phyloP scores from a whole-genome alignment of 2,888 invertebrate genomes.

The Notodonta dromedarius region DNA sequence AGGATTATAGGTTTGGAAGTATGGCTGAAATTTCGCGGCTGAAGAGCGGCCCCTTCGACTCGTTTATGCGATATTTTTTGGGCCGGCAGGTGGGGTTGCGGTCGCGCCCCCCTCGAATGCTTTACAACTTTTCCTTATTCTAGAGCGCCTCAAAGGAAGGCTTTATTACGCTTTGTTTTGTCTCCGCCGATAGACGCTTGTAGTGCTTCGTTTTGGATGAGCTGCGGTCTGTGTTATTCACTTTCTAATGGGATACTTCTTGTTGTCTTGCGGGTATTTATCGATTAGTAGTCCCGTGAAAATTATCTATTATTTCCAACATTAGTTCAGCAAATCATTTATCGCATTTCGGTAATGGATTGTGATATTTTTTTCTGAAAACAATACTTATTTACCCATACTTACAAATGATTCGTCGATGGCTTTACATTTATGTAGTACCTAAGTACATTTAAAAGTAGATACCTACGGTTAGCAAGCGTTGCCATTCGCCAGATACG shows the following conservation, averaged over 20 bases:
- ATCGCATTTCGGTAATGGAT: too few species aligned
- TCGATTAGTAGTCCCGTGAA: too few species aligned
- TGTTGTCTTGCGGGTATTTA: too few species aligned
- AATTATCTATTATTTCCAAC: too few species aligned
- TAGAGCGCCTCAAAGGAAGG: slow-evolving; percentile 75
- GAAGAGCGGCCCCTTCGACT: slow-evolving; percentile 69
- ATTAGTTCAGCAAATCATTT: too few species aligned
- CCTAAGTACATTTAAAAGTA: slow-evolving; percentile 3
- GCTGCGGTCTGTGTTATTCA: slow-evolving; percentile 45
- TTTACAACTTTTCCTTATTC: slow-evolving; percentile 79
- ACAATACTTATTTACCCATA: slow-evolving; percentile 6
- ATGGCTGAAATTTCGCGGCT: slow-evolving; percentile 82
- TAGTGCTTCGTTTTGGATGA: slow-evolving; percentile 56
- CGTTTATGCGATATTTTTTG: slow-evolving; percentile 80
- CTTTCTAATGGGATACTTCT: too few species aligned
- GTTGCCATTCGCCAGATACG: slow-evolving; percentile 48
- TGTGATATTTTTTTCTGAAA: too few species aligned
- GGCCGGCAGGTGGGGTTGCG: slow-evolving; percentile 74
- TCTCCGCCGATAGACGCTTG: slow-evolving; percentile 55
- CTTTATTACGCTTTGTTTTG: slow-evolving; percentile 74
- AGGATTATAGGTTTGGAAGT: slow-evolving; percentile 85
- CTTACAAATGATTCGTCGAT: not conserved
- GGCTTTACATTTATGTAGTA: not conserved
- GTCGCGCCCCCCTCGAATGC: slow-evolving; percentile 65
- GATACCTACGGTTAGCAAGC: slow-evolving; percentile 17